Percentiles rank a stretch among this genome's conserved stretches.
Evolutionary conservation across 1,140 invertebrate genomes (phyloP).

Genomic region (Leptinotarsa texana): DNA sequence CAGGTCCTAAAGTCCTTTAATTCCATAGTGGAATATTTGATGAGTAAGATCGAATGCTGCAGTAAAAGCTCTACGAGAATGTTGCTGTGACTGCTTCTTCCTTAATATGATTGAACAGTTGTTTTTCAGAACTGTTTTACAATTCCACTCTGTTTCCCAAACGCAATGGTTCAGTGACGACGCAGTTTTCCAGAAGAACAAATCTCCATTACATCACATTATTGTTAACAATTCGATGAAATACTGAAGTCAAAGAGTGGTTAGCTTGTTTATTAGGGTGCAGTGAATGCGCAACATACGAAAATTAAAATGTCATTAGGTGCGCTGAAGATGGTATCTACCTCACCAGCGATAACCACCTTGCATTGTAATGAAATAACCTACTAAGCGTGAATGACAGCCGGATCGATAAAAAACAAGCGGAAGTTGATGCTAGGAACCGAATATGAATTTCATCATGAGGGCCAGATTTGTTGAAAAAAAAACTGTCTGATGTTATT

Average conservation of each 20-base stretch:
- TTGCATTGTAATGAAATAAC: background rate
- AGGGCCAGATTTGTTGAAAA: too few species aligned
- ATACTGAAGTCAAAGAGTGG: background rate
- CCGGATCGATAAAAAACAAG: background rate
- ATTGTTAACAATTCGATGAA: conserved; percentile 2
- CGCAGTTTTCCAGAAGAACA: background rate
- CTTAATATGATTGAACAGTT: too few species aligned
- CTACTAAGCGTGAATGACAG: background rate
- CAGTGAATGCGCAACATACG: background rate
- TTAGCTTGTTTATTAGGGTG: conserved; percentile 1
- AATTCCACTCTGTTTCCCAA: background rate
- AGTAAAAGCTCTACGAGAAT: too few species aligned
- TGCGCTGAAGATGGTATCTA: background rate
- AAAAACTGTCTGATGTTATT: too few species aligned
- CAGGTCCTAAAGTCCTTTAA: too few species aligned
- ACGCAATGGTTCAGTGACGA: background rate
- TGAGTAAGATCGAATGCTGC: too few species aligned
- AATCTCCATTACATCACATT: background rate
- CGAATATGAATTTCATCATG: too few species aligned
- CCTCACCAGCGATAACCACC: background rate
- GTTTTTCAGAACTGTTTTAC: too few species aligned
- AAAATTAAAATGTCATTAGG: conserved; percentile 7
- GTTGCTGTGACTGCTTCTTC: too few species aligned
- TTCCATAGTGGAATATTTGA: too few species aligned
- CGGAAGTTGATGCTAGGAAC: too few species aligned